Conservation (phyloP, 2,797 vertebrate genomes). For the Acanthurus lineatus region DNA sequence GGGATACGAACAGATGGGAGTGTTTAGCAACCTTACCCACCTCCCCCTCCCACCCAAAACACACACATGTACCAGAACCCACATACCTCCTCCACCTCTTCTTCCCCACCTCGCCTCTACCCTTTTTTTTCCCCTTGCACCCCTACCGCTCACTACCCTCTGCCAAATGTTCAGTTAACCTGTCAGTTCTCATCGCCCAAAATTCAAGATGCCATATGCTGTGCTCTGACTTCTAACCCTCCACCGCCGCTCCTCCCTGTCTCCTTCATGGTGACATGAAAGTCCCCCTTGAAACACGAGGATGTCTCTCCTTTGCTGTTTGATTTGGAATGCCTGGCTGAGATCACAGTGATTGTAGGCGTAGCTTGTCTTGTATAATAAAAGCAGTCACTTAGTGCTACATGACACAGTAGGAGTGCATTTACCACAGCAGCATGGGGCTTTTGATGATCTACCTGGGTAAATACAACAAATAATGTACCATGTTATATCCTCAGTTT, state of each 20-base stretch:
- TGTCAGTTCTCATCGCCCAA: constrained; percentile 89
- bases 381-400: constrained; percentile 67
- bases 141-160: constrained; percentile 28
- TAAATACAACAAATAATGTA: constrained; percentile 41
- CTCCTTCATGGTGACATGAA: constrained; percentile 82
- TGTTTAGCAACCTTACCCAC: constrained; percentile 88
- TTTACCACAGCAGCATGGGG: constrained; percentile 32
- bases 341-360: constrained; percentile 77
- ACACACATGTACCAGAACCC: constrained; percentile 42
- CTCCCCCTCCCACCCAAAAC: constrained; percentile 72
- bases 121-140: constrained; percentile 28
- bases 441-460: constrained; percentile 61
- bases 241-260: constrained; percentile 37
- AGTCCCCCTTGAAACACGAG: constrained; percentile 76
- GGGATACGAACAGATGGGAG: constrained; percentile 92
- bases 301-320: constrained; percentile 66
- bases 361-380: constrained; percentile 71
- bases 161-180: constrained; percentile 88
- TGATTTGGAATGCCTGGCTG: constrained; percentile 71
- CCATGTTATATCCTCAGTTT: constrained; percentile 6
- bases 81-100: constrained; percentile 22
- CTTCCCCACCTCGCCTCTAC: constrained; percentile 36
- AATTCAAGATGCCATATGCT: constrained; percentile 91
- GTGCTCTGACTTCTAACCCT: constrained; percentile 79
- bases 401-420: constrained; percentile 33